A percentile compares a stretch with the other conserved stretches of the same genome.
phyloP scores from a whole-genome alignment of 1,140 invertebrate species.

The Charaxes varanes region DNA sequence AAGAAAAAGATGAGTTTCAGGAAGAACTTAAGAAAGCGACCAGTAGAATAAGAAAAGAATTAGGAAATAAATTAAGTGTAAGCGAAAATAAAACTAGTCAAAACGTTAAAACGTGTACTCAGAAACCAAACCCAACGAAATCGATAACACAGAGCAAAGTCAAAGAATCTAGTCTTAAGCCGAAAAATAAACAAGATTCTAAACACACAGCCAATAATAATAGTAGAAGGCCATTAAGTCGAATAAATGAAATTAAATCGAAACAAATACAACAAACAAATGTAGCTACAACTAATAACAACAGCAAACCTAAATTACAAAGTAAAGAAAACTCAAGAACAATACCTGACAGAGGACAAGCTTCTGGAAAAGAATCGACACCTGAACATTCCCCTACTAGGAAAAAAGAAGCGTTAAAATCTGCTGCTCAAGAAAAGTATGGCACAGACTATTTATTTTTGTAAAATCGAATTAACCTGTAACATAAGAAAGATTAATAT shows the following conservation, averaged over 20 bases:
- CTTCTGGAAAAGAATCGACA: constrained; percentile 77
- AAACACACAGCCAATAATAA: constrained; percentile 32
- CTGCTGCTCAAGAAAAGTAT: constrained; percentile 42
- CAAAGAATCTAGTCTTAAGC: constrained; percentile 67
- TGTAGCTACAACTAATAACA: constrained; percentile 26
- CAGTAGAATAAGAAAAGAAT: constrained; percentile 75
- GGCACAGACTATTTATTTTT: too few relatives aligned
- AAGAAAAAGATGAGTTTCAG: constrained; percentile 81
- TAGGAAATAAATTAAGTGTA: constrained; percentile 61
- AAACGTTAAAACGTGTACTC: constrained; percentile 43
- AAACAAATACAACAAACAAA: constrained; percentile 34
- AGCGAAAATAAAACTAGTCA: constrained; percentile 69
- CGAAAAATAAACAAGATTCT: constrained; percentile 36
- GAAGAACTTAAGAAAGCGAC: constrained; percentile 80
- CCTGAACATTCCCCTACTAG: constrained; percentile 71
- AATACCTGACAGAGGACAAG: constrained; percentile 70
- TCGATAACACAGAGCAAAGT: constrained; percentile 45
- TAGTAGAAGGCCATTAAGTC: constrained; percentile 46
- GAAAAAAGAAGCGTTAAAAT: constrained; percentile 29
- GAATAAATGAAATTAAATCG: constrained; percentile 39
- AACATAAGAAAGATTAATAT: too few relatives aligned
- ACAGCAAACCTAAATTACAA: constrained; percentile 42
- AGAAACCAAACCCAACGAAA: constrained; percentile 65
- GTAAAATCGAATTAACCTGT: too few relatives aligned
- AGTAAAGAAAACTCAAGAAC: constrained; percentile 48